Percentiles rank a stretch among this genome's conserved stretches.
These are phyloP conservation scores for Galerucella pusilla DNA, from an alignment of 2,888 invertebrate genomes.

Conservation along the genomic window DNA sequence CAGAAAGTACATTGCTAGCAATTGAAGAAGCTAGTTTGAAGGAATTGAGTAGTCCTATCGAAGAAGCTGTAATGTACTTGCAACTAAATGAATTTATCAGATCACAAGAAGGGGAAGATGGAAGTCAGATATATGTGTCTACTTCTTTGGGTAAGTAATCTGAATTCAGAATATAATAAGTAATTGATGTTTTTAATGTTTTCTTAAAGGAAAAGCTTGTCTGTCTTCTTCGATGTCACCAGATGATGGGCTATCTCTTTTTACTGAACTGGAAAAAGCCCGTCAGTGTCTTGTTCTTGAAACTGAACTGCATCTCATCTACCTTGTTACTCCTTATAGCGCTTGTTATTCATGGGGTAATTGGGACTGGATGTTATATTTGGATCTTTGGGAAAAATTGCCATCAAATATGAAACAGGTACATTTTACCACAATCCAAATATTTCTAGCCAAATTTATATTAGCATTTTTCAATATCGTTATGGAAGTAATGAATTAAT, in stretches of 20 bases:
- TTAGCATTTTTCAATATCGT: slow-evolving; percentile 19
- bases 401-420: slow-evolving; percentile 75
- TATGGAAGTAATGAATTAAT: not conserved
- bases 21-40: slow-evolving; percentile 60
- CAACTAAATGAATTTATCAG: slow-evolving; percentile 85
- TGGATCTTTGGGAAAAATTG: slow-evolving; percentile 86
- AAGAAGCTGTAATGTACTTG: slow-evolving; percentile 77
- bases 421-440: not conserved
- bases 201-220: slow-evolving; percentile 78
- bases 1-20: slow-evolving; percentile 81
- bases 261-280: slow-evolving; percentile 90
- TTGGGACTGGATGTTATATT: slow-evolving; percentile 84
- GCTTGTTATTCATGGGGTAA: slow-evolving; percentile 82
- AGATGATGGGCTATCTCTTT: slow-evolving; percentile 89
- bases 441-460: not conserved
- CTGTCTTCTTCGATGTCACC: slow-evolving; percentile 94
- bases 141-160: slow-evolving; percentile 76
- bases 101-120: slow-evolving; percentile 67
- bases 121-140: slow-evolving; percentile 72
- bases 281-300: slow-evolving; percentile 91
- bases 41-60: slow-evolving; percentile 63
- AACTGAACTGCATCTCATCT: slow-evolving; percentile 94
- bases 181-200: not conserved
- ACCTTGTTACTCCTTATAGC: slow-evolving; percentile 94
- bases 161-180: not conserved